Conservation (phyloP, 2,888 invertebrate species). For the Eudasyphora cyanicolor region DNA sequence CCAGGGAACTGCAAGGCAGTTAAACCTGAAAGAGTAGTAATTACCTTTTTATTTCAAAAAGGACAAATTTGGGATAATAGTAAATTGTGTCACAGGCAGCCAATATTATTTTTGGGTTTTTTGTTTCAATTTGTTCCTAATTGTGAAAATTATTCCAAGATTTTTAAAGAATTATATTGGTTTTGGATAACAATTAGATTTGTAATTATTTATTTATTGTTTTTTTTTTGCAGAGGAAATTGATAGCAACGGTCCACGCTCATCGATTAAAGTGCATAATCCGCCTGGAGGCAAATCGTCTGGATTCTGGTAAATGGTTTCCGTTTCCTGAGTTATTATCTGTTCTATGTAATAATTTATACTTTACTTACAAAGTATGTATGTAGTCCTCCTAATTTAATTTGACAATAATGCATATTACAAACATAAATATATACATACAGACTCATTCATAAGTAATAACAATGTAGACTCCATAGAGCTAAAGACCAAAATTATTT, state of each 20-base stretch:
- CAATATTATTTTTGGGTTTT: too few species aligned
- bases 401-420: too few species aligned
- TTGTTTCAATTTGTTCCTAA: too few species aligned
- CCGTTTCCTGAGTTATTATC: not conserved
- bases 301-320: constrained; percentile 87
- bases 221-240: constrained; percentile 85
- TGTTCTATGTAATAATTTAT: not conserved
- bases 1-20: too few species aligned
- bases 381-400: not conserved
- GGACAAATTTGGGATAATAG: too few species aligned
- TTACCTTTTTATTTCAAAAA: too few species aligned
- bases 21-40: too few species aligned
- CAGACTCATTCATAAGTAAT: not conserved
- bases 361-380: not conserved
- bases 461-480: not conserved
- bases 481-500: not conserved
- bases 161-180: too few species aligned
- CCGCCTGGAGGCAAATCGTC: constrained; percentile 96
- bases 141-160: too few species aligned
- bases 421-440: not conserved
- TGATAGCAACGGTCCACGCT: constrained; percentile 86
- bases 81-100: too few species aligned
- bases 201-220: constrained; percentile 3
- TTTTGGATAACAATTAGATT: too few species aligned
- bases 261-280: constrained; percentile 91